phyloP scores from a whole-genome alignment of 2,888 invertebrate genomes.

The Drosophila silvestris region DNA sequence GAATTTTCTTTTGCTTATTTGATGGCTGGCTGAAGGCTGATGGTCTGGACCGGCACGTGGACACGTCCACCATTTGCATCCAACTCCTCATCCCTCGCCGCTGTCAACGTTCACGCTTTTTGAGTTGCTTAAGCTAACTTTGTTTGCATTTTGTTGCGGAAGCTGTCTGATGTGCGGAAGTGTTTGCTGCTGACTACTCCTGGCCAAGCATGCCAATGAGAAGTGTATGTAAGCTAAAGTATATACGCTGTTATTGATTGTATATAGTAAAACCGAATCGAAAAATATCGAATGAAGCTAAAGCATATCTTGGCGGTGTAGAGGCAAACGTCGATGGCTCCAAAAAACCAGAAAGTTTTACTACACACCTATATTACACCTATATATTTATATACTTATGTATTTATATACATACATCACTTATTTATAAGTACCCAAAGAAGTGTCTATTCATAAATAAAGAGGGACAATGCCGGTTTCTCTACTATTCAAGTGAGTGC shows the following conservation, averaged over 20 bases:
- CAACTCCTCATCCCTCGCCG: neutral
- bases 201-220: conserved; percentile 34
- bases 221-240: neutral
- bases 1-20: conserved; percentile 77
- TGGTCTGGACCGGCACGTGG: conserved; percentile 43
- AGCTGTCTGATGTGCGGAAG: conserved; percentile 41
- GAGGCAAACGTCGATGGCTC: neutral
- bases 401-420: neutral
- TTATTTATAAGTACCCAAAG: neutral
- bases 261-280: neutral
- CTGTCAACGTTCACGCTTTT: conserved; percentile 27
- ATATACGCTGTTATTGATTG: neutral
- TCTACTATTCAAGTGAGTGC: neutral
- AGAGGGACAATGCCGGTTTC: neutral
- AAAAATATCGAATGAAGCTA: neutral
- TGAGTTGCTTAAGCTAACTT: conserved; percentile 34
- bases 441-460: neutral
- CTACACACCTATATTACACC: neutral
- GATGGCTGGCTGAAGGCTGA: conserved; percentile 67
- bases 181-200: conserved; percentile 6
- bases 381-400: neutral
- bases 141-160: conserved; percentile 54
- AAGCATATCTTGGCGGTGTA: neutral
- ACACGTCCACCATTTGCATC: conserved; percentile 34
- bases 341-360: neutral